phyloP scores from a whole-genome alignment of 2,797 vertebrate species.

The Fratercula arctica region DNA sequence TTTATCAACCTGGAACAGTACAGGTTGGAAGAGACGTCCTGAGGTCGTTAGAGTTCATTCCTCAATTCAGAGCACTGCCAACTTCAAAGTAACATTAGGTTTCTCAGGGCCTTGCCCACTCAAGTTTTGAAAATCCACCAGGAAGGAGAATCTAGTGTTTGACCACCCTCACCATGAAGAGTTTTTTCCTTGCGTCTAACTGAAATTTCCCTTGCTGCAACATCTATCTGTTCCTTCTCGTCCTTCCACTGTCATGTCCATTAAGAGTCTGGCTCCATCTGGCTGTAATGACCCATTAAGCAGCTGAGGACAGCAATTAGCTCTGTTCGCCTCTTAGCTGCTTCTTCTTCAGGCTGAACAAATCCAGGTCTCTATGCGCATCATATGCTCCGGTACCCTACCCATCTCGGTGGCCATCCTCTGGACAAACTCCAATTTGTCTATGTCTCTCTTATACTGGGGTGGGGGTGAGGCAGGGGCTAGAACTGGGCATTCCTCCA shows the following conservation, averaged over 20 bases:
- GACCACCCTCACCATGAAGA: not conserved
- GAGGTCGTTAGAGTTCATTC: not conserved
- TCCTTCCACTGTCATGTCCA: not conserved
- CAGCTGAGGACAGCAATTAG: slow-evolving; percentile 21
- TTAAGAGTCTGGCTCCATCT: slow-evolving; percentile 25
- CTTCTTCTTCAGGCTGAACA: not conserved
- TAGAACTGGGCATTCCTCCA: not conserved
- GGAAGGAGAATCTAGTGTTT: not conserved
- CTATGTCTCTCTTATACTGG: not conserved
- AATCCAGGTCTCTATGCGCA: not conserved
- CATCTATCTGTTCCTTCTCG: not conserved
- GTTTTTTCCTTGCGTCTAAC: not conserved
- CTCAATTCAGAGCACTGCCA: not conserved
- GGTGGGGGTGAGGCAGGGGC: not conserved
- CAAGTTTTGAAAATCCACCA: not conserved
- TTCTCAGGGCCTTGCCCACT: not conserved
- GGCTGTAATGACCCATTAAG: slow-evolving; percentile 38
- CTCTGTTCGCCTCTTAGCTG: not conserved
- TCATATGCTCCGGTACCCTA: not conserved
- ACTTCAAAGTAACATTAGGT: not conserved
- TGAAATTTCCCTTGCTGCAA: slow-evolving; percentile 23
- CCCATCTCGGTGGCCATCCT: not conserved
- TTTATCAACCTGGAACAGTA: not conserved
- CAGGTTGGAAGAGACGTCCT: not conserved
- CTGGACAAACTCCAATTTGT: not conserved